Base-by-base conservation (phyloP, 2,888 invertebrate genomes). In the Biston betularia region DNA sequence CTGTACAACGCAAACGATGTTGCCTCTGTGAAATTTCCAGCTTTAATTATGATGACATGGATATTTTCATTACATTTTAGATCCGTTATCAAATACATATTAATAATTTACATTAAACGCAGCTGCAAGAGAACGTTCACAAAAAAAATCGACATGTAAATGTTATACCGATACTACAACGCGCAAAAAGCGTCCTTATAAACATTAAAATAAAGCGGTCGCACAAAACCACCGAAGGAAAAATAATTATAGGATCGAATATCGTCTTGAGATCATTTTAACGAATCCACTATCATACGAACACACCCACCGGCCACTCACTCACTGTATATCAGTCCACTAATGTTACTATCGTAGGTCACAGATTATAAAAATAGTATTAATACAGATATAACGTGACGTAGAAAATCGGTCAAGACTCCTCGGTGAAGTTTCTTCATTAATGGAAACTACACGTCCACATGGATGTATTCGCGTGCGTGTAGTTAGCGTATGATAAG, bases 231-330 rank as follows among this genome's bases (percentile, higher is more conserved):
- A 72, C 74, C 73, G 71, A 81, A 87, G 85, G 85, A 87, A 82
- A 88, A 85, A 87, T 80, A 78, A 84, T 84, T 81, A 87, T 90
- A 91, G 90, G 91, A 92, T 89, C 91, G 91, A 92, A 91, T 89
- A 92, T 89, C 89, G 89, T 90, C 86, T 89, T 93, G 93, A 93
- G 93, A 93, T 93, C 93, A 93, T 89, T 90, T 86, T 84, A 87
- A 84, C 86, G 86, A 86, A 86, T 82, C 84, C 86, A 84, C 83
- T 80, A 84, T 78, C 76, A 80, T 82, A 82, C 79, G 78, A 84
- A 86, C 84, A 84, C 83, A 78, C 78, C 78, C 66, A 63, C 53
- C 59, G 71, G 56, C 59, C 79, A 78, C 79, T 61, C 66, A 58
- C 67, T 57, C 59, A 60, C 65, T 60, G 71, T 73, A 68, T 55